Conservation (phyloP, 1,140 invertebrate species). For the Drosophila micromelanica region DNA sequence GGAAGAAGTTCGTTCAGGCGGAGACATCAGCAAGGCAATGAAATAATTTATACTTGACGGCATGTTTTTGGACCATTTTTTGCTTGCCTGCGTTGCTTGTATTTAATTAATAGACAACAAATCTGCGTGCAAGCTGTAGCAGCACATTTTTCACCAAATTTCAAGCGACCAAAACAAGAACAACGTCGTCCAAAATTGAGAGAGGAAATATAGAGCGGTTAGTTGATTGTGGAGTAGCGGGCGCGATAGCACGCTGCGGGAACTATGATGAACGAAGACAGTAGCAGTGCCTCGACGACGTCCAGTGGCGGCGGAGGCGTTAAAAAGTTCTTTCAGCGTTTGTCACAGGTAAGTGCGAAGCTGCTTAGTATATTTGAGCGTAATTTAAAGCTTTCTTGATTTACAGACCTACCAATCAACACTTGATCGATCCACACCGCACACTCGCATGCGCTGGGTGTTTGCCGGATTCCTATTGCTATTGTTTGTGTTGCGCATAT, state of each 20-base stretch:
- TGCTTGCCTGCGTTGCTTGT: slow-evolving; percentile 31
- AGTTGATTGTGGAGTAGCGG: slow-evolving; percentile 12
- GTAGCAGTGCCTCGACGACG: slow-evolving; percentile 55
- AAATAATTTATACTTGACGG: slow-evolving; percentile 60
- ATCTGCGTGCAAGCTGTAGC: slow-evolving; percentile 2
- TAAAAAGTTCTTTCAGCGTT: slow-evolving; percentile 75
- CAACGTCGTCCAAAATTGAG: slow-evolving; percentile 10
- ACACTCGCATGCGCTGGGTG: slow-evolving; percentile 86
- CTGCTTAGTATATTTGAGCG: neutral
- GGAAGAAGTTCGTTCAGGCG: slow-evolving; percentile 40
- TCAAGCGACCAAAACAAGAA: neutral
- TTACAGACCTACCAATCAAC: slow-evolving; percentile 86
- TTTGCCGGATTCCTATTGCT: slow-evolving; percentile 86
- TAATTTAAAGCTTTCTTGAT: neutral
- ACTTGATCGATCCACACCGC: slow-evolving; percentile 88
- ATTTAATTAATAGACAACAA: slow-evolving; percentile 25
- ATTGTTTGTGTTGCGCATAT: slow-evolving; percentile 87
- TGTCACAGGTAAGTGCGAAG: slow-evolving; percentile 71
- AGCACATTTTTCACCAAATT: neutral
- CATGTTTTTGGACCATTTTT: slow-evolving; percentile 38
- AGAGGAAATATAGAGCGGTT: slow-evolving; percentile 8
- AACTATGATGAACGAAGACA: slow-evolving; percentile 83
- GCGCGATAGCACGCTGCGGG: slow-evolving; percentile 23
- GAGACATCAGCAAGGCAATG: slow-evolving; percentile 53
- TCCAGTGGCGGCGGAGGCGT: slow-evolving; percentile 65